Conservation (phyloP, 1,140 invertebrate species). For the Grapholita molesta region DNA sequence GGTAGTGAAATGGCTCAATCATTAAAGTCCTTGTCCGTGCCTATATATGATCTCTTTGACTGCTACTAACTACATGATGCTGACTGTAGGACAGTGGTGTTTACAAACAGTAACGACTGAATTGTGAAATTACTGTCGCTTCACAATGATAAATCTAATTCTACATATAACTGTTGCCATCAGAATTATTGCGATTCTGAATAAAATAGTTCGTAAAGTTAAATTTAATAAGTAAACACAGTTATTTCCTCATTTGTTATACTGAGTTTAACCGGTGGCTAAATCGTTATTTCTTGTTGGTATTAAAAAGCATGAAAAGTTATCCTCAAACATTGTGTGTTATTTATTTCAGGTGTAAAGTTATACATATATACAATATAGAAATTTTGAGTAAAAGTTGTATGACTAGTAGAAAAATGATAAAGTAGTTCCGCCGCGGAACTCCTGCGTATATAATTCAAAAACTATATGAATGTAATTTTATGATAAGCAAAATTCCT, state of each 20-base stretch:
- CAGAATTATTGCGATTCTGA: too few relatives aligned
- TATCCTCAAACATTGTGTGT: not conserved
- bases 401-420: too few relatives aligned
- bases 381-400: too few relatives aligned
- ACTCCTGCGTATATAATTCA: not conserved
- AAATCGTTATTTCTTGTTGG: not conserved
- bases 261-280: not conserved
- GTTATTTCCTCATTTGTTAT: not conserved
- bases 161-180: not conserved
- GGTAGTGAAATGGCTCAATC: too few relatives aligned
- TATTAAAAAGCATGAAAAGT: not conserved
- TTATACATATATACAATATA: too few relatives aligned
- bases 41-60: too few relatives aligned
- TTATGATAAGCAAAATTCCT: not conserved
- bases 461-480: not conserved
- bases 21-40: too few relatives aligned
- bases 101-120: not conserved
- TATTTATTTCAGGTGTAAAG: too few relatives aligned
- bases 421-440: too few relatives aligned
- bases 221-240: not conserved
- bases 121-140: slow-evolving; percentile 9
- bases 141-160: not conserved
- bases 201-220: not conserved
- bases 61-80: not conserved
- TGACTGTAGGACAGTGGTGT: too few relatives aligned